Evolutionary conservation across 2,888 invertebrate genomes (phyloP), one percentile per base, ranked within the genome.

Genomic region (Colostygia pectinataria): DNA sequence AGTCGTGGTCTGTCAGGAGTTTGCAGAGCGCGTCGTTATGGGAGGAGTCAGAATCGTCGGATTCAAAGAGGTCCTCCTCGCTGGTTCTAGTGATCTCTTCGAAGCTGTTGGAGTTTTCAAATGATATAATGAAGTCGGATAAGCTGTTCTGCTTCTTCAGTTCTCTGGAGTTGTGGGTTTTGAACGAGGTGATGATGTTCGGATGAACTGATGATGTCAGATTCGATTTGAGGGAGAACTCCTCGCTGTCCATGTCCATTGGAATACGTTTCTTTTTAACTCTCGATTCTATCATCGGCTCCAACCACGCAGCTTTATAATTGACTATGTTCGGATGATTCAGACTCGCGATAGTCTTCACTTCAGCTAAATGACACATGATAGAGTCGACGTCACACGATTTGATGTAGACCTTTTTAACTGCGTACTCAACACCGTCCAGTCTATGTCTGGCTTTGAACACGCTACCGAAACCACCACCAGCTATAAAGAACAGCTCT

Each of bases 281-380:
- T 10, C 74, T 85, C 0, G 87, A 87, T 55, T 91, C 91, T 54
- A 93, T 86, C 79, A 91, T 84, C 0, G 93, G 91, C 77, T 96
- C 96, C 20, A 96, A 79, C 96, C 96, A 96, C 0, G 96, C 96
- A 0, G 94, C 94, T 84, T 96, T 96, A 68, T 96, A 96, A 13
- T 95, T 93, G 3, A 96, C 95, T 55, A 96, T 94, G 72, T 96
- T 95, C 0, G 93, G 91, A 82, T 96, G 96, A 68, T 95, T 94
- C 15, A 96, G 82, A 66, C 93, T 93, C 0, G 96, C 96, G 59
- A 96, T 92, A 1, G 95, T 95, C 81, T 95, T 95, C 0, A 96
- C 96, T 91, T 96, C 96, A 2, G 93, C 89, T 29, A 96, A 82
- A 80, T 94, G 94, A 32, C 89, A 91, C 78, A 93, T 90, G 10